Percentiles rank a stretch among this genome's conserved stretches.
Evolutionary conservation across 2,888 invertebrate genomes (phyloP).

Genomic region (Noctua janthina): DNA sequence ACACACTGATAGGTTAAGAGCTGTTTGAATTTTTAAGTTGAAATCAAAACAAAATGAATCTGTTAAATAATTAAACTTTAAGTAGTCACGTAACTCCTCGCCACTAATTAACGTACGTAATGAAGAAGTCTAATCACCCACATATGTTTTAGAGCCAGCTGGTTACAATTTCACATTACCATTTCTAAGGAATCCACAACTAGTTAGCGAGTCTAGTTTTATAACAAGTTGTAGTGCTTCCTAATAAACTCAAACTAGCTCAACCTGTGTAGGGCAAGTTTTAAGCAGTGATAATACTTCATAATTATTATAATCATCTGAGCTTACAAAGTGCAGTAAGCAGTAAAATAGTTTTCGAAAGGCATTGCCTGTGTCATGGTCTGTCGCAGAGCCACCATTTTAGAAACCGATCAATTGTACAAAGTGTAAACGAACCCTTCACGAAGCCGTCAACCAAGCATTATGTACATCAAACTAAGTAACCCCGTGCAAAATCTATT

Average conservation of each 20-base stretch:
- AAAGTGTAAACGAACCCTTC: too few relatives aligned
- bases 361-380: too few relatives aligned
- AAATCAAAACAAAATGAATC: background rate
- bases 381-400: too few relatives aligned
- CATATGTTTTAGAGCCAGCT: constrained; percentile 22
- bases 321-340: background rate
- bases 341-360: too few relatives aligned
- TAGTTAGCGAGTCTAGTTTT: constrained; percentile 21
- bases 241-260: constrained; percentile 6
- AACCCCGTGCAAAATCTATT: too few relatives aligned
- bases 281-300: background rate
- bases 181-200: constrained; percentile 45
- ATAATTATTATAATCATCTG: background rate
- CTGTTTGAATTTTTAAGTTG: background rate
- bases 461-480: too few relatives aligned
- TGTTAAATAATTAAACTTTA: background rate
- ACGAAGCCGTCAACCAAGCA: too few relatives aligned
- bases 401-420: too few relatives aligned
- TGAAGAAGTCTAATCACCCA: constrained; percentile 36
- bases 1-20: background rate
- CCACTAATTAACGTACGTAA: constrained; percentile 48
- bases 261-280: background rate
- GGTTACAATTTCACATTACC: constrained; percentile 28
- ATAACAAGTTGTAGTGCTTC: constrained; percentile 8
- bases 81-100: background rate